Percentiles rank a stretch among this genome's conserved stretches.
Evolutionary conservation across 1,140 invertebrate genomes (phyloP).

Genomic region (Acromyrmex charruanus): DNA sequence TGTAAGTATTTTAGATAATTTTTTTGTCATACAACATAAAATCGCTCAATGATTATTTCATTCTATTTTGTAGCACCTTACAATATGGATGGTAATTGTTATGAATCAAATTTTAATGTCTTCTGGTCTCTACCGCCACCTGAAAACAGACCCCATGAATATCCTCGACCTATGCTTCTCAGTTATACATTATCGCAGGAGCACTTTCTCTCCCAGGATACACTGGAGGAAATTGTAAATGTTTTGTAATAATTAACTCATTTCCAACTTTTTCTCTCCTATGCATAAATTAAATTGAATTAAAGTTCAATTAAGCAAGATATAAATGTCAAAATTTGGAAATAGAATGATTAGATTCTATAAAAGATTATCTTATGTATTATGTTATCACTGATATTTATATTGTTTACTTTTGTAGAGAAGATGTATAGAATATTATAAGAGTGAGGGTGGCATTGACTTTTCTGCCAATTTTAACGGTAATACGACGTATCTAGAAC

Average conservation of each 20-base stretch:
- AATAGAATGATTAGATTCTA: neutral
- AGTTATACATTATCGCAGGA: constrained; percentile 95
- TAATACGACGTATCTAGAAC: constrained; percentile 92
- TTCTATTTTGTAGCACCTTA: constrained; percentile 91
- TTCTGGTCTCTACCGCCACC: constrained; percentile 98
- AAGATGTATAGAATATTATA: constrained; percentile 94
- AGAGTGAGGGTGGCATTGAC: constrained; percentile 92
- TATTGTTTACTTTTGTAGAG: constrained; percentile 86
- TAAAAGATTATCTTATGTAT: neutral
- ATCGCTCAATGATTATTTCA: neutral
- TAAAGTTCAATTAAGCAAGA: neutral
- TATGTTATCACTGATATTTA: neutral
- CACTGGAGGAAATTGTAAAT: constrained; percentile 93
- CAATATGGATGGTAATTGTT: constrained; percentile 91
- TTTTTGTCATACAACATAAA: neutral
- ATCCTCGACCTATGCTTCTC: constrained; percentile 96
- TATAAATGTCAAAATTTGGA: neutral
- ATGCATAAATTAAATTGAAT: neutral
- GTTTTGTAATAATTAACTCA: constrained; percentile 21
- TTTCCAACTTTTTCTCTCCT: constrained; percentile 5
- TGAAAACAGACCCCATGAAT: constrained; percentile 96
- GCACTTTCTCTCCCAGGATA: constrained; percentile 92
- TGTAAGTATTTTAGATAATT: constrained; percentile 88
- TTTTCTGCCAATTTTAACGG: constrained; percentile 92
- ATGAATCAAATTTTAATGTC: constrained; percentile 93